Evolutionary conservation across 1,140 invertebrate species (phyloP), one percentile per base, ranked within the genome.

Genomic region (Triops longicaudatus): DNA sequence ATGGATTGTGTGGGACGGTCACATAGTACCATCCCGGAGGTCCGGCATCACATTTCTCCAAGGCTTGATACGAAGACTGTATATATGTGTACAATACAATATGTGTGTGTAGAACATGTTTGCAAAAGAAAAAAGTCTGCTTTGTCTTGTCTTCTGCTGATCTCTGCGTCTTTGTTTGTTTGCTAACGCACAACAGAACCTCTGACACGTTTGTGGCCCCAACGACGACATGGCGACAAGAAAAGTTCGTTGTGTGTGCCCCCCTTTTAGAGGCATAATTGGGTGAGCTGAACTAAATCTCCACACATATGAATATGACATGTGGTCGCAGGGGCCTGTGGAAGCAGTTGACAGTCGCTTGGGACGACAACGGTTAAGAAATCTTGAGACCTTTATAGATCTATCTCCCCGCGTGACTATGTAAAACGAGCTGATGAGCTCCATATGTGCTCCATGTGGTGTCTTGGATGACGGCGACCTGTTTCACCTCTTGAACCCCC

Each of bases 401-500:
- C 50, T n/a, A 63, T 22, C 50, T n/a, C 17, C 50, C 3, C 17
- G 22, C 14, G 50, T 6, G 50, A 63, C 50, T 63, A 63, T 63
- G 50, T 63, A 63, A 63, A 63, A 63, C 22, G 50, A 63, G 50
- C 14, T 63, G 50, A 63, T 63, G 50, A 63, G 50, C 50, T 63
- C 50, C 50, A 63, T 63, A 22, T 63, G 50, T 63, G 50, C 50
- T 63, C 50, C 50, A 63, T 63, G 50, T 63, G 50, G n/a, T 63
- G 50, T 22, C 9, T 63, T 37, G 2, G 2, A 37, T 37, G 31
- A 63, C 50, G 50, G 17, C 50, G 50, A 63, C 50, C 50, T 63
- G 50, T 63, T 63, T 63, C 50, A 63, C 50, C 50, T 63, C 50
- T 22, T 22, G 31, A 37, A 37, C 50, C 14, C 50, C 50, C 50